phyloP scores from a whole-genome alignment of 2,888 invertebrate genomes.

The Mimumesa dahlbomi region DNA sequence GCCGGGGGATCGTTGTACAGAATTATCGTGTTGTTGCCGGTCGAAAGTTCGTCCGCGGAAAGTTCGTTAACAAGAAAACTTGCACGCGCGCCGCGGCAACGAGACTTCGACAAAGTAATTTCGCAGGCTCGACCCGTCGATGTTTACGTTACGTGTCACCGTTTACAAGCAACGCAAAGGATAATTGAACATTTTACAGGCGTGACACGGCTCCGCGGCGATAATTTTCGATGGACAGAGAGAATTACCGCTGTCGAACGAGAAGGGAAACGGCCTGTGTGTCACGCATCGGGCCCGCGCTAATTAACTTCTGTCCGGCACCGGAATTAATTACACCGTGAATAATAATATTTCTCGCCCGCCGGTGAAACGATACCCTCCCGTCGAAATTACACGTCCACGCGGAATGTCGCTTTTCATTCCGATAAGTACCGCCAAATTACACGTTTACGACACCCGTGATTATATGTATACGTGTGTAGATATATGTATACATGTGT shows the following conservation, averaged over 20 bases:
- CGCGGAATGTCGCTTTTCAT: background rate
- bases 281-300: background rate
- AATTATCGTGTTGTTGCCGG: too few species aligned
- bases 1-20: too few species aligned
- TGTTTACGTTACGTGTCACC: constrained; percentile 1
- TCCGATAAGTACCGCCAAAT: background rate
- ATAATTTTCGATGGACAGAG: constrained; percentile 17
- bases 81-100: background rate
- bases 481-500: too few species aligned
- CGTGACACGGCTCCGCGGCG: constrained; percentile 1
- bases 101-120: background rate
- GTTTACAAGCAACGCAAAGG: background rate
- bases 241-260: constrained; percentile 9
- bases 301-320: constrained; percentile 22
- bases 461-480: too few species aligned
- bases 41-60: background rate
- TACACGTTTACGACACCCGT: constrained; percentile 18
- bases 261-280: constrained; percentile 10
- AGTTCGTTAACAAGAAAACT: constrained; percentile 30
- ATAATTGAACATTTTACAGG: background rate
- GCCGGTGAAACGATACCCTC: background rate
- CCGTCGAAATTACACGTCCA: background rate
- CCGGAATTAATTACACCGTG: constrained; percentile 9
- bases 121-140: background rate
- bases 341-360: constrained; percentile 14